These are phyloP conservation scores for Zaprionus gabonicus DNA, from an alignment of 1,140 invertebrate genomes.

Conservation along the genomic window DNA sequence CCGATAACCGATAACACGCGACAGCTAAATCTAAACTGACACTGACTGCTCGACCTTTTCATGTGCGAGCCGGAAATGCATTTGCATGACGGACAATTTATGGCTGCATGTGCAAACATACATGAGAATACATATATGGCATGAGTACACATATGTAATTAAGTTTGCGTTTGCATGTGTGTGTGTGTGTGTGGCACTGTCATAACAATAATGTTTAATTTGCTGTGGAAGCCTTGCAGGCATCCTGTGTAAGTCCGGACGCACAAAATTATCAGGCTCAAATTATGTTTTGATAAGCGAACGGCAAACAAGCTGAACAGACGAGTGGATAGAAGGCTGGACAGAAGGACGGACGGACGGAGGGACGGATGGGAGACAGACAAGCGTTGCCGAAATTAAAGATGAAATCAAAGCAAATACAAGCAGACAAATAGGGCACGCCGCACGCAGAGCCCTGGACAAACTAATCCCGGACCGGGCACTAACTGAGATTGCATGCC, in stretches of 20 bases:
- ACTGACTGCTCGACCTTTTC: neutral
- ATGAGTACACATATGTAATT: neutral
- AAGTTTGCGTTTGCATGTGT: neutral
- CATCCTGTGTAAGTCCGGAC: conserved; percentile 43
- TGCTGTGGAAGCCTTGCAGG: conserved; percentile 38
- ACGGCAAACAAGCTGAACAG: conserved; percentile 30
- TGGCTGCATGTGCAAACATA: neutral
- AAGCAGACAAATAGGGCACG: conserved; percentile 45
- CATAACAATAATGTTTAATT: conserved; percentile 68
- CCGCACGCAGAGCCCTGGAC: conserved; percentile 10
- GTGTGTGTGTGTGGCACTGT: conserved; percentile 19
- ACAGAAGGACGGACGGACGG: neutral
- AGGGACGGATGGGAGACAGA: conserved; percentile 3
- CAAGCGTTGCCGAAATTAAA: conserved; percentile 61
- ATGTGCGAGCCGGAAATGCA: neutral
- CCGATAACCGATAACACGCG: neutral
- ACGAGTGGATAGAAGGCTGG: neutral
- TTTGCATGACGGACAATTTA: conserved; percentile 4
- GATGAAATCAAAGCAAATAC: conserved; percentile 73
- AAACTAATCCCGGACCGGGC: conserved; percentile 51
- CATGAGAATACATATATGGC: neutral
- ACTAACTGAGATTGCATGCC: conserved; percentile 16
- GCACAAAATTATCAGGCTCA: conserved; percentile 52
- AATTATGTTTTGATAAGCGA: conserved; percentile 71
- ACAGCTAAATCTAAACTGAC: conserved; percentile 2